Evolutionary conservation across 2,113 vertebrate genomes (phyloP).

Genomic region (Daubentonia madagascariensis): DNA sequence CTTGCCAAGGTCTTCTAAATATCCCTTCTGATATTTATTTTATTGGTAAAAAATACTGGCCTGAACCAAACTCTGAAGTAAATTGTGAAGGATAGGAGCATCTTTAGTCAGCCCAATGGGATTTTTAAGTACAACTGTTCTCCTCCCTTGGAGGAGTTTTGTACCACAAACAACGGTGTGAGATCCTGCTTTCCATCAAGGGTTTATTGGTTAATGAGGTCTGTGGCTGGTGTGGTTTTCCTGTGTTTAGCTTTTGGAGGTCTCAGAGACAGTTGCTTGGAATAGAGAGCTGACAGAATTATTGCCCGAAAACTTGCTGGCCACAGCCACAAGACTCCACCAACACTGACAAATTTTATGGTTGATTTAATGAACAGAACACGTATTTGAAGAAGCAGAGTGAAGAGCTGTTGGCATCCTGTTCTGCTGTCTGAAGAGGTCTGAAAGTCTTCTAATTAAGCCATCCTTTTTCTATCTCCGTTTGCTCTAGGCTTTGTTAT

Average conservation of each 20-base stretch:
- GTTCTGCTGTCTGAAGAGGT: neutral
- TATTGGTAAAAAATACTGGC: slow-evolving; percentile 62
- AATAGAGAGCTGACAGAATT: slow-evolving; percentile 63
- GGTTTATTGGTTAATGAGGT: slow-evolving; percentile 73
- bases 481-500: slow-evolving; percentile 14
- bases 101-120: slow-evolving; percentile 26
- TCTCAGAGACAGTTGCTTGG: slow-evolving; percentile 54
- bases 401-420: slow-evolving; percentile 41
- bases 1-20: slow-evolving; percentile 65
- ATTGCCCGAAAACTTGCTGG: slow-evolving; percentile 44
- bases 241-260: slow-evolving; percentile 71
- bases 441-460: slow-evolving; percentile 23
- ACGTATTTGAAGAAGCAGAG: slow-evolving; percentile 56
- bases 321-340: slow-evolving; percentile 51
- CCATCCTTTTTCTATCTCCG: neutral
- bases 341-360: slow-evolving; percentile 28
- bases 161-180: slow-evolving; percentile 37
- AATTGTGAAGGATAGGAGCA: slow-evolving; percentile 61
- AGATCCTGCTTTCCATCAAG: slow-evolving; percentile 67
- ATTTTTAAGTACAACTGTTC: slow-evolving; percentile 57
- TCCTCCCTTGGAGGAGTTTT: slow-evolving; percentile 33
- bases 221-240: slow-evolving; percentile 74
- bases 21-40: slow-evolving; percentile 67
- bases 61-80: slow-evolving; percentile 58
- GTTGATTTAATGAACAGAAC: slow-evolving; percentile 34